Evolutionary conservation across 2,888 invertebrate species (phyloP), one percentile per base, ranked within the genome.

Genomic region (Torymus auratus): DNA sequence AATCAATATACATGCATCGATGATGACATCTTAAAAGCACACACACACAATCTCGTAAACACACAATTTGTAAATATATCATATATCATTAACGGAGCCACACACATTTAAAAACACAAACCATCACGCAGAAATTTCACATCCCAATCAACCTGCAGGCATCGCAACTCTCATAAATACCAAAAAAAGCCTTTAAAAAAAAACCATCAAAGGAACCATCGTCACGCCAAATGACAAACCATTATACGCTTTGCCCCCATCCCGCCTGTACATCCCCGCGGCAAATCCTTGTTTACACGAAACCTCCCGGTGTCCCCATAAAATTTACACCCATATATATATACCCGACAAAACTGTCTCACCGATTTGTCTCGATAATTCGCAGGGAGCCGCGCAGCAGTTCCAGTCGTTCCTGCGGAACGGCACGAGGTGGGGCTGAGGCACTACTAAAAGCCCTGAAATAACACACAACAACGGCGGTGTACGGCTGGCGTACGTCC

Each of bases 341-440:
- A n/a, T 28, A 14, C 41, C 14, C 41, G 11, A 28, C 1, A 20
- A 28, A 28, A 28, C 28, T 28, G 28, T 28, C 28, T 41, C 14
- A 41, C 28, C 62, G n/a, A 62, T 62, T 62, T 62, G 62, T 72
- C 12, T 71, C 76, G 78, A 84, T 85, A 28, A 28, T 28, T 28
- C 92, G 93, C 70, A 95, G 95, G 95, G 95, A 86, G 95, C 95
- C 84, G 94, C 95, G 23, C 93, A 94, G 86, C 94, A 94, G 23
- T 93, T 95, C 84, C 95, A 95, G 89, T 93, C 92, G 80, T 93
- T 95, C 83, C 92, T 95, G 81, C 92, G 85, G 82, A 91, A 90
- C 72, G 87, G 89, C 67, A 90, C 90, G 12, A 87, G 86, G 86
- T 78, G 80, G 81, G 76, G 78, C 50, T 71, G 61, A n/a, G 58